Base-by-base conservation (phyloP, 1,140 invertebrate species). In the Onthophagus taurus region DNA sequence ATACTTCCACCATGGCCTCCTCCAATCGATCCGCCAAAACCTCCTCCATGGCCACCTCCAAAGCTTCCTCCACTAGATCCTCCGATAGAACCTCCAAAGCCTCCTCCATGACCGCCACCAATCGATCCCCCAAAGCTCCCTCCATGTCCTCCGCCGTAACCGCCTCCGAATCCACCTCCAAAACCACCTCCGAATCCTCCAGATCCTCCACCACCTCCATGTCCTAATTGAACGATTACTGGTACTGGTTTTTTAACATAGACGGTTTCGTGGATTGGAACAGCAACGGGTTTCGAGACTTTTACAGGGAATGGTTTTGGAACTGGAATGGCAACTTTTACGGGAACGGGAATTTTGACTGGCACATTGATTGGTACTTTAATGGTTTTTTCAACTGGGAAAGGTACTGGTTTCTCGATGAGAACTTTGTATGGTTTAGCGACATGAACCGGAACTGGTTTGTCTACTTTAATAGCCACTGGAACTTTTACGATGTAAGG, bases 401-500 rank as follows among this genome's bases (percentile, higher is more conserved):
- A 65, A 0, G 75, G 74, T 4, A 76, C 64, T 51, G 71, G 74
- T 54, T 75, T 74, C 11, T 73, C 68, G 2, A 76, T 64, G 5
- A 71, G 66, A 0, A 77, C 74, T 9, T 72, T 73, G 49, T 75
- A 75, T 2, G 75, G 72, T 48, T 71, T 66, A 9, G 58, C 67
- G 31, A 64, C 72, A 52, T 64, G 67, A 46, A 64, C 74, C 45
- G 68, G 71, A 53, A 60, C 70, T 31, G 63, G 72, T 21, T 61
- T 59, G 46, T 74, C 70, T 16, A 50, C 42, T 24, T 42, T 45
- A 4, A 50, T 44, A 42, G 33, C 59, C 44, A 63, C 66, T 39
- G 48, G 48, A 2, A 52, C 50, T 54, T 12, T 51, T 47, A 12
- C 46, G 17, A 55, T 48, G 0, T 61, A 50, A 0, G 59, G 52